phyloP scores from a whole-genome alignment of 2,113 vertebrate genomes.

The Thalassarche chlororhynchos region DNA sequence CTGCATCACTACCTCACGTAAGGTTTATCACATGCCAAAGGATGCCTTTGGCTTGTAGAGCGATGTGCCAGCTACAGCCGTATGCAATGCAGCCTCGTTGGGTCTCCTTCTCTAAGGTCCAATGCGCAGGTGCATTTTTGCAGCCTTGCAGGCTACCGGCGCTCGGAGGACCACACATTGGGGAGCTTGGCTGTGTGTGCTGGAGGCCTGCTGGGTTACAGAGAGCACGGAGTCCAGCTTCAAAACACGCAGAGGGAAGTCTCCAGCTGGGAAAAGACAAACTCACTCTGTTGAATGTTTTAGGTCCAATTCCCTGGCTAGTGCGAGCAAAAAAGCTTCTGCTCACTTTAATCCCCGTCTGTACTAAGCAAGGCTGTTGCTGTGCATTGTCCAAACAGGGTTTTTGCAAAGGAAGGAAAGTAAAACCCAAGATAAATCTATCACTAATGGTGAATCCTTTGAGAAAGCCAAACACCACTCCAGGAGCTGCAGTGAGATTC shows the following conservation, averaged over 20 bases:
- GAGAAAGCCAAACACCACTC: neutral
- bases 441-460: neutral
- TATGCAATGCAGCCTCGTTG: rapidly evolving
- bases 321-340: neutral
- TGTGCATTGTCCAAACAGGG: neutral
- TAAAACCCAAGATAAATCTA: neutral
- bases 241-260: neutral
- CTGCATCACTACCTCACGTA: rapidly evolving
- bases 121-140: neutral
- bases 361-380: neutral
- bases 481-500: neutral
- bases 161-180: neutral
- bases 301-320: neutral
- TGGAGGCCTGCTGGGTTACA: neutral
- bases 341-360: neutral
- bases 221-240: neutral
- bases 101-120: neutral
- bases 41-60: neutral
- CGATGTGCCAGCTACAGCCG: neutral
- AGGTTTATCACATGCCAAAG: rapidly evolving
- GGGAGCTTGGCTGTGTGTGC: neutral
- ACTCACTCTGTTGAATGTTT: neutral
- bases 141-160: neutral
- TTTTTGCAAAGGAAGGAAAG: neutral
- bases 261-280: constrained; percentile 32